phyloP scores from a whole-genome alignment of 2,113 vertebrate species.

The Cynoglossus semilaevis region DNA sequence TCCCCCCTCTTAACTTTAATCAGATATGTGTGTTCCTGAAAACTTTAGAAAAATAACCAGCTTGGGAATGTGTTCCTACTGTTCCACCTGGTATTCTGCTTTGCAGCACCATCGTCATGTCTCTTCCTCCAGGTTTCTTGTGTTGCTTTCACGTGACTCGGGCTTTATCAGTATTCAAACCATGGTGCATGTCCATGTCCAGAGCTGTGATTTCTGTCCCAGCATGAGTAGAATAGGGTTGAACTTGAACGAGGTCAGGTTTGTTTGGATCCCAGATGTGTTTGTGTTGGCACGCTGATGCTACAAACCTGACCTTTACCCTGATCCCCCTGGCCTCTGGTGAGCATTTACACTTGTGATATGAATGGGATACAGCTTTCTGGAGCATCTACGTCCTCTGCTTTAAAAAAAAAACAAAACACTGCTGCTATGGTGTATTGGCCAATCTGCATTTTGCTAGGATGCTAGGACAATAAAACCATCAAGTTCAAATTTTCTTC shows the following conservation, averaged over 20 bases:
- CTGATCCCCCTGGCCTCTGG: slow-evolving; percentile 16
- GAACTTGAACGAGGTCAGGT: slow-evolving; percentile 42
- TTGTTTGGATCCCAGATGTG: slow-evolving; percentile 11
- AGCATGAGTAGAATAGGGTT: slow-evolving; percentile 17
- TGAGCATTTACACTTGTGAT: slow-evolving; percentile 42
- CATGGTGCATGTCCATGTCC: slow-evolving; percentile 22
- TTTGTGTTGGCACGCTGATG: slow-evolving; percentile 37
- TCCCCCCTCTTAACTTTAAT: slow-evolving; percentile 37
- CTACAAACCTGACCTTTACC: slow-evolving; percentile 49
- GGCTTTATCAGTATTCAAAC: slow-evolving; percentile 18
- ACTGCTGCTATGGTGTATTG: slow-evolving; percentile 8
- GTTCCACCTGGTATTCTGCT: slow-evolving; percentile 54
- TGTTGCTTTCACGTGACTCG: slow-evolving; percentile 15
- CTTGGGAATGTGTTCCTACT: slow-evolving; percentile 56
- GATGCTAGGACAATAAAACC: too few species aligned
- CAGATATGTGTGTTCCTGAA: slow-evolving; percentile 24
- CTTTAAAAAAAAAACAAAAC: slow-evolving; percentile 21
- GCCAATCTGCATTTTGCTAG: slow-evolving; percentile 12
- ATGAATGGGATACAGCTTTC: slow-evolving; percentile 39
- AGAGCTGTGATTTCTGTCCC: slow-evolving; percentile 37
- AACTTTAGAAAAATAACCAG: slow-evolving; percentile 25
- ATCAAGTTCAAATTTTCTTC: too few species aligned
- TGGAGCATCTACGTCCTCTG: slow-evolving; percentile 50
- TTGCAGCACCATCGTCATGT: slow-evolving; percentile 38
- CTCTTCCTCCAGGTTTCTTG: slow-evolving; percentile 31